phyloP scores from a whole-genome alignment of 1,140 invertebrate species.

The Sarcophaga bullata region DNA sequence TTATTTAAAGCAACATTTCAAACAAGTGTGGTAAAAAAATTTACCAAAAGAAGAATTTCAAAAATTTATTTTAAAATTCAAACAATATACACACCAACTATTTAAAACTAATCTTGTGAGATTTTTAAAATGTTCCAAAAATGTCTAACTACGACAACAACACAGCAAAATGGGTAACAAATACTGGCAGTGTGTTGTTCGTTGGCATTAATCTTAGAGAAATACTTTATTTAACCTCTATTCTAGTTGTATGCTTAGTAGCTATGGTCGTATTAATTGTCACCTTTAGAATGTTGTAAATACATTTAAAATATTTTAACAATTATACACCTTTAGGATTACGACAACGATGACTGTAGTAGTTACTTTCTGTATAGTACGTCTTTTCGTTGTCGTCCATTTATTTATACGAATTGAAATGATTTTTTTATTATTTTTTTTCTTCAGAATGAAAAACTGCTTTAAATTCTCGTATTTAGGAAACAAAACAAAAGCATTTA shows the following conservation, averaged over 20 bases:
- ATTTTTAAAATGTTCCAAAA: conserved; percentile 2
- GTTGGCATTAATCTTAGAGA: not conserved
- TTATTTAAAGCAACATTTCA: too few species aligned
- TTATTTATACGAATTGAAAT: conserved; percentile 6
- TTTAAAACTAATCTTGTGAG: conserved; percentile 9
- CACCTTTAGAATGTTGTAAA: conserved; percentile 35
- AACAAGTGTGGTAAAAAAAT: too few species aligned
- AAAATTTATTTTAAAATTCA: too few species aligned
- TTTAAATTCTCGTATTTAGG: conserved; percentile 23
- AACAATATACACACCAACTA: not conserved
- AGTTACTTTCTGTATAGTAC: not conserved
- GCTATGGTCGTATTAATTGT: conserved; percentile 31
- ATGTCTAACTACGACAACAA: not conserved
- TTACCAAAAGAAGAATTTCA: too few species aligned
- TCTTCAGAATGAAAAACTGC: not conserved
- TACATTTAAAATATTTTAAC: conserved; percentile 30
- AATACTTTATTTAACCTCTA: conserved; percentile 9
- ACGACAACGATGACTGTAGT: not conserved
- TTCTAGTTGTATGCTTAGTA: not conserved
- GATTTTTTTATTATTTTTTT: conserved; percentile 8
- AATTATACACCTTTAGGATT: conserved; percentile 30
- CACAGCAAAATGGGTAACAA: not conserved
- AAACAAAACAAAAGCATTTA: conserved; percentile 8
- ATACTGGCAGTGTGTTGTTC: too few species aligned
- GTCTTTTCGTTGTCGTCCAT: not conserved